Base-by-base conservation (phyloP, 2,113 vertebrate genomes). In the Pangasianodon hypophthalmus region DNA sequence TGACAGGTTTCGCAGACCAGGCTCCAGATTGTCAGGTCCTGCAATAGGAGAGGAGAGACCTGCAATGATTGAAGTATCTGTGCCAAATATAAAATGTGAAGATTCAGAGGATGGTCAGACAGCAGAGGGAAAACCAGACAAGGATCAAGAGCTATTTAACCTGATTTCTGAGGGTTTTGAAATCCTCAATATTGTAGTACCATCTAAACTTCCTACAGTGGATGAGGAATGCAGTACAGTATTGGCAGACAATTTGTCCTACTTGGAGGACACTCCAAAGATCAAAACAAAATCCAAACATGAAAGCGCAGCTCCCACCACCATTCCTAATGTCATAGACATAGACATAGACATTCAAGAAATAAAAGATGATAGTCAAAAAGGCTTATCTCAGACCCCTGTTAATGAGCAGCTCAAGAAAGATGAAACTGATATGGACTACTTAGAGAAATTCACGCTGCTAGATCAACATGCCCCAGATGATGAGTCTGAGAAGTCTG, bases 141-240 rank as follows among this genome's bases (percentile, higher is more conserved):
- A 97, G 90, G 96, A 98, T 92, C 97, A 97, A 94, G 96, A 97
- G 90, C 91, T 97, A 84, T 98, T 98, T 89, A 97, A 95, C 93
- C 96, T 98, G 1, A 97, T 98, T 94, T 98, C 97, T 60, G 98
- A 99, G 92, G 97, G 98, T 60, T 98, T 97, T 93, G 97, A 99
- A 94, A 99, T 98, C 94, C 93, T 98, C 84, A 99, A 98, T 94
- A 97, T 99, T 94, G 95, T 98, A 92, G 97, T 97, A 32, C 96
- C 98, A 46, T 96, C 95, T 44, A 95, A 96, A 93, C 96, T 98
- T 92, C 96, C 96, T 91, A 97, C 97, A 37, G 95, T 97, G 90
- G 98, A 98, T 75, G 96, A 98, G 93, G 97, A 99, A 93, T 97
- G 98, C 94, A 97, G 97, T 91, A 96, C 95, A 71, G 95, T 97